These are phyloP conservation scores for Condylostylus longicornis DNA, from an alignment of 1,140 invertebrate genomes.

Conservation along the genomic window DNA sequence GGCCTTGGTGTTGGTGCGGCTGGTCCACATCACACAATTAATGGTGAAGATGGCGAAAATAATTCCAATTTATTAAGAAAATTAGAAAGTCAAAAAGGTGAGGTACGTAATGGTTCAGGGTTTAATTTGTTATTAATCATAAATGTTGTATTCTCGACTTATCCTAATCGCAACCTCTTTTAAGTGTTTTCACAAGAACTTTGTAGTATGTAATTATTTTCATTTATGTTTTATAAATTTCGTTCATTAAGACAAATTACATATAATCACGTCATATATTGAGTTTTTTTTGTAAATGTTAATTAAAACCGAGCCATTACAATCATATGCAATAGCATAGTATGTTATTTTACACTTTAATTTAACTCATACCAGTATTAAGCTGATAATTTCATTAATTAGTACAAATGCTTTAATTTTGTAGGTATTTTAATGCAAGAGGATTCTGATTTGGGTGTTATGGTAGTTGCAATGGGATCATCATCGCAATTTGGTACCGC, in stretches of 20 bases:
- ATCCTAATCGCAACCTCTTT: too few relatives aligned
- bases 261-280: too few relatives aligned
- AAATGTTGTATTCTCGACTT: too few relatives aligned
- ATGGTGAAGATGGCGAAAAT: conserved; percentile 1
- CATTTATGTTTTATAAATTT: neutral
- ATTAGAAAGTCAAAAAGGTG: conserved; percentile 9
- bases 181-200: too few relatives aligned
- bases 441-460: neutral
- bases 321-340: too few relatives aligned
- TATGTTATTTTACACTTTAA: neutral
- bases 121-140: neutral
- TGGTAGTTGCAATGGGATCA: too few relatives aligned
- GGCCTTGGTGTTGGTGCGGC: too few relatives aligned
- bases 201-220: too few relatives aligned
- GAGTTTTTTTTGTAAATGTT: too few relatives aligned
- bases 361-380: neutral
- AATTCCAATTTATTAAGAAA: conserved; percentile 2
- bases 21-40: neutral
- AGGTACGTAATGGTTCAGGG: conserved; percentile 13
- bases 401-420: neutral
- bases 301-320: too few relatives aligned
- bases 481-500: too few relatives aligned
- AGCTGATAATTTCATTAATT: neutral
- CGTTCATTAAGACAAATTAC: too few relatives aligned
- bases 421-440: neutral